These are phyloP conservation scores for Pseudomyrmex gracilis DNA, from an alignment of 1,140 invertebrate genomes.

Conservation along the genomic window DNA sequence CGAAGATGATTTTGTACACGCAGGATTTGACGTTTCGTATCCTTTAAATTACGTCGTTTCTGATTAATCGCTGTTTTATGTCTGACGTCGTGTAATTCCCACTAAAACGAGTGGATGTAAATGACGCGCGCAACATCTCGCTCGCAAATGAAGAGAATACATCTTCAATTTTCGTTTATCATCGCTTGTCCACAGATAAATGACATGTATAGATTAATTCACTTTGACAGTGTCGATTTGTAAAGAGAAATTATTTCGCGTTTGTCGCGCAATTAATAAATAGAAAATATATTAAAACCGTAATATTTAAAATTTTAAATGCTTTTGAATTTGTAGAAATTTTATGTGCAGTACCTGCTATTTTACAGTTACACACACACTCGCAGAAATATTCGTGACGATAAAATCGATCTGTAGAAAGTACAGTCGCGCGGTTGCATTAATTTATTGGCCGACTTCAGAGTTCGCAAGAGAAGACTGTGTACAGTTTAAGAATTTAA, in stretches of 20 bases:
- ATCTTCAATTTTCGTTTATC: not conserved
- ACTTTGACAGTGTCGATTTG: not conserved
- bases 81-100: slow-evolving; percentile 14
- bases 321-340: no score
- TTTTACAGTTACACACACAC: no score
- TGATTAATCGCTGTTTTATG: slow-evolving; percentile 61
- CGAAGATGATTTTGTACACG: slow-evolving; percentile 38
- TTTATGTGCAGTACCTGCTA: no score
- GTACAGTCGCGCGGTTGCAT: not conserved
- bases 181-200: not conserved
- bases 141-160: not conserved
- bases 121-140: not conserved
- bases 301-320: no score
- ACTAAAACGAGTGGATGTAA: slow-evolving; percentile 53
- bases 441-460: slow-evolving; percentile 32
- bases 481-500: slow-evolving; percentile 45
- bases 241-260: not conserved
- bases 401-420: not conserved
- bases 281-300: no score
- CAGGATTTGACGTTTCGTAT: not conserved
- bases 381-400: not conserved
- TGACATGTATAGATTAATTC: not conserved
- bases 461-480: not conserved
- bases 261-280: not conserved
- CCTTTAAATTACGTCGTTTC: slow-evolving; percentile 42